Base-by-base conservation (phyloP, 2,797 vertebrate species). In the Tarsius wallacei region DNA sequence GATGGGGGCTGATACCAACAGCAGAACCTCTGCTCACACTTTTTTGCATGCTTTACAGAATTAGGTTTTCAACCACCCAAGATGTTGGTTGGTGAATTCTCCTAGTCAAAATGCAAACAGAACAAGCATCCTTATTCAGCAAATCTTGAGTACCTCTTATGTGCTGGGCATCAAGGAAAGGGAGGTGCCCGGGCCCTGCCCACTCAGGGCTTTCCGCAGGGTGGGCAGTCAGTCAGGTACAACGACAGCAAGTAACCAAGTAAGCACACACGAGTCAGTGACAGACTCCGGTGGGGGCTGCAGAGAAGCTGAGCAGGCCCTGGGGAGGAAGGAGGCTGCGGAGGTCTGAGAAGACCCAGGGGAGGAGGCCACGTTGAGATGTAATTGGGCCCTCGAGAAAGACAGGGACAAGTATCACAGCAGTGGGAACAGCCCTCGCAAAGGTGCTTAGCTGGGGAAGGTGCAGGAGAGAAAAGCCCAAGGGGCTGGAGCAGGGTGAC, bases 201-300 rank as follows among this genome's bases (percentile, higher is more conserved):
- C 15, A 2, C 28, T 49, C 2, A 26, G 5, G 11, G 61, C 71
- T 12, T 61, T 10, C 71, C 1, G 16, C 11, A 3, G 49, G 7
- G 15, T 0, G 19, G 7, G 17, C 15, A 2, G n/a, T 17, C 15
- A 2, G n/a, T 17, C 3, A 0, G 28, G 78, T 36, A 5, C 33
- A 11, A 61, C 1, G 59, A 21, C 36, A 31, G 42, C 57, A 11
- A 6, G 16, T 5, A 11, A 49, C 36, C 36, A 13, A 14, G 22
- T 0, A n/a, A 14, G 5, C 2, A 13, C 51, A 16, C 0, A 0
- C 0, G 2, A n/a, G 61, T 17, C 0, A 5, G 2, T 7, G 15
- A 3, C 0, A 7, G 17, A 24, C 55, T 17, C 26, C 1, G 0
- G 89, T 0, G 31, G 64, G 33, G 22, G 71, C 90, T 9, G 0